Conservation (phyloP, 2,888 invertebrate genomes). For the Tinea pellionella region DNA sequence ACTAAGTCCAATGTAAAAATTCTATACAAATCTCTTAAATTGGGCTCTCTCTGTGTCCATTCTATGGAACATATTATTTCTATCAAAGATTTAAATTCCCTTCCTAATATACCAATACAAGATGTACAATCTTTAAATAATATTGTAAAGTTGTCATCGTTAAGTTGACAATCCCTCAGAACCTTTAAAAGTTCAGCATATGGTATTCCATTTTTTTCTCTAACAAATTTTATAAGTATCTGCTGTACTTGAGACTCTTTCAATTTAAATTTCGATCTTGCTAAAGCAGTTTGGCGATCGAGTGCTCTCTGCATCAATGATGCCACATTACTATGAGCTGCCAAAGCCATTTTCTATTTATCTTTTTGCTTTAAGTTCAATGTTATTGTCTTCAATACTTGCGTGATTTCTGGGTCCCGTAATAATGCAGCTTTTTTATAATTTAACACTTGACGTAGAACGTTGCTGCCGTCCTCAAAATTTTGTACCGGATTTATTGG, state of each 20-base stretch:
- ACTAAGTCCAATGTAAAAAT: conserved; percentile 47
- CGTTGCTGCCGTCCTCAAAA: conserved; percentile 49
- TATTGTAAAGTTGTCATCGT: conserved; percentile 49
- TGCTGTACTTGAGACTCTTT: conserved; percentile 54
- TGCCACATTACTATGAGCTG: conserved; percentile 48
- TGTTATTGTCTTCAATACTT: conserved; percentile 49
- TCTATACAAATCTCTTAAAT: conserved; percentile 40
- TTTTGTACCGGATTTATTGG: conserved; percentile 28
- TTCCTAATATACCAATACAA: conserved; percentile 48
- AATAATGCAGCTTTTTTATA: conserved; percentile 58
- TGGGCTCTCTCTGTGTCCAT: conserved; percentile 42
- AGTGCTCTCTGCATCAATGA: conserved; percentile 56
- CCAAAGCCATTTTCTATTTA: conserved; percentile 40
- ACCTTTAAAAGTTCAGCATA: conserved; percentile 60
- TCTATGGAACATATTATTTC: conserved; percentile 45
- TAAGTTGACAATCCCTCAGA: conserved; percentile 46
- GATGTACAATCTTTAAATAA: conserved; percentile 50
- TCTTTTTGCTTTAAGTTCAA: conserved; percentile 48
- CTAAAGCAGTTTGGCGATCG: conserved; percentile 44
- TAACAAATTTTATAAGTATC: conserved; percentile 45
- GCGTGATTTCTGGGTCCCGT: conserved; percentile 55
- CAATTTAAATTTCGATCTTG: conserved; percentile 50
- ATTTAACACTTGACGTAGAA: conserved; percentile 55
- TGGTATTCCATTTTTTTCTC: conserved; percentile 40
- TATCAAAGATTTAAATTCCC: conserved; percentile 46